phyloP scores from a whole-genome alignment of 2,113 vertebrate species.

The Paramisgurnus dabryanus region DNA sequence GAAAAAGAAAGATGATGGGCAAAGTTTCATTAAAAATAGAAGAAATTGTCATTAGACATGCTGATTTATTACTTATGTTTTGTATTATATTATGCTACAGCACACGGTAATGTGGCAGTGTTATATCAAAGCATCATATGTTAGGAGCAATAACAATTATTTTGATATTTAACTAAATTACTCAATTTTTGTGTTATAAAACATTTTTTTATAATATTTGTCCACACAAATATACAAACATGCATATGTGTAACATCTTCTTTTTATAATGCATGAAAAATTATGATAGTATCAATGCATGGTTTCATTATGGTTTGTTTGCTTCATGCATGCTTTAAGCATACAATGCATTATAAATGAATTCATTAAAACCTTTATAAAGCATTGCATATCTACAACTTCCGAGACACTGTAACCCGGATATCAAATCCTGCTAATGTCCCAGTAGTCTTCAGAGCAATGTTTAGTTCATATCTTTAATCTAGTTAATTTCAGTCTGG shows the following conservation, averaged over 20 bases:
- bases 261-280: no score
- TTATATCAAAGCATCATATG: not conserved
- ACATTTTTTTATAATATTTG: no score
- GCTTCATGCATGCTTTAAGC: no score
- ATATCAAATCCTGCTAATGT: not conserved
- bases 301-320: no score
- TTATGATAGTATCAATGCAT: no score
- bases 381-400: not conserved
- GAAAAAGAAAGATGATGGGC: not conserved
- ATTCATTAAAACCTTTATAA: no score
- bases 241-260: no score
- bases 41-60: not conserved
- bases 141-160: not conserved
- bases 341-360: no score
- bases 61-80: not conserved
- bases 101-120: not conserved
- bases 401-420: no score
- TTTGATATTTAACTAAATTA: no score
- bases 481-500: not conserved
- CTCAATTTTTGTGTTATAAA: no score
- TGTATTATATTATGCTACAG: not conserved
- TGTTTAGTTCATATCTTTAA: not conserved
- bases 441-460: not conserved
- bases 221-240: no score
- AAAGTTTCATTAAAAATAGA: slow-evolving; percentile 28